Percentiles rank a stretch among this genome's conserved stretches.
phyloP scores from a whole-genome alignment of 1,140 invertebrate genomes.

The Eurosta solidaginis region DNA sequence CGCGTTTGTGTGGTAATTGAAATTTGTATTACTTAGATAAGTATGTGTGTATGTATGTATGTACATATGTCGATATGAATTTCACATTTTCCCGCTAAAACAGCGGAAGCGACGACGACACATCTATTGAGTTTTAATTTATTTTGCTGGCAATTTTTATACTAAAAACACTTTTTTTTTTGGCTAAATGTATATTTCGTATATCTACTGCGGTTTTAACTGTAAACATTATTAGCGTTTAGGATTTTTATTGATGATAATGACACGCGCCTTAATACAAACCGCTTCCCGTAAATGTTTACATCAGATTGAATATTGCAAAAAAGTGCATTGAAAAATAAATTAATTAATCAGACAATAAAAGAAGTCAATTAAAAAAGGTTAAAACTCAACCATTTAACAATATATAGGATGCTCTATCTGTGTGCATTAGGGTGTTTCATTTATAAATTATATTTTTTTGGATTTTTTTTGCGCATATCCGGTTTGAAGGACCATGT shows the following conservation, averaged over 20 bases:
- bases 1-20: slow-evolving; percentile 22
- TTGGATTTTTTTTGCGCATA: too few relatives aligned
- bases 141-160: neutral
- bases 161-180: neutral
- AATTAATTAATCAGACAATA: neutral
- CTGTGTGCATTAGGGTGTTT: too few relatives aligned
- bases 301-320: neutral
- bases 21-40: neutral
- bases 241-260: neutral
- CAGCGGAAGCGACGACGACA: neutral
- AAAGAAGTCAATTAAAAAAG: too few relatives aligned
- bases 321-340: neutral
- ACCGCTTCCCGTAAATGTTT: neutral
- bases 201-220: neutral
- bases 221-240: neutral
- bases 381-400: too few relatives aligned
- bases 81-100: neutral
- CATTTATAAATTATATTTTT: too few relatives aligned
- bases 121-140: neutral
- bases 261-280: neutral
- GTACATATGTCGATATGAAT: neutral
- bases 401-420: too few relatives aligned
- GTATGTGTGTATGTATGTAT: neutral
- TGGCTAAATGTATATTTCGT: neutral
- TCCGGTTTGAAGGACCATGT: too few relatives aligned